Base-by-base conservation (phyloP, 2,888 invertebrate genomes). In the Epinotia ramella region DNA sequence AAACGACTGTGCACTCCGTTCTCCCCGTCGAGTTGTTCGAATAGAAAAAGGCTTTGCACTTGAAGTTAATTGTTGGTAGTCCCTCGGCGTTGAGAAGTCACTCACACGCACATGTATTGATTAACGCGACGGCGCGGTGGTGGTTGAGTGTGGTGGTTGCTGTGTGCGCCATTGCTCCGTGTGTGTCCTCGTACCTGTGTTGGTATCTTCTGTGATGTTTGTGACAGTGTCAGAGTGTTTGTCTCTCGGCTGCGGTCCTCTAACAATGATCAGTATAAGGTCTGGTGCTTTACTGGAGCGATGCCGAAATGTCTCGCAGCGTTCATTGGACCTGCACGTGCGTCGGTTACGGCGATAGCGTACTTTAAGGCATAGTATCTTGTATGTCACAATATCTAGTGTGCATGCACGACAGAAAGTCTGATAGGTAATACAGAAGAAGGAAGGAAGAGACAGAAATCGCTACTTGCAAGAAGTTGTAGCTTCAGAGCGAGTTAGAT, bases 51-150 rank as follows among this genome's bases (percentile, higher is more conserved):
- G 87, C 88, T 85, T 86, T 72, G 78, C 84, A 83, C 87, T 80
- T 81, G 78, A 78, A 72, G 76, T 81, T 78, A 67, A 80, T 81
- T 80, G 77, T 82, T 83, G 79, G 81, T 83, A 80, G 83, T 87
- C 89, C 86, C 84, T 86, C 84, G 85, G 87, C 85, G 87, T 84
- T 84, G 85, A 88, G 86, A 86, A 87, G 88, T 92, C 95, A 96
- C 96, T 95, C 96, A 95, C 95, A 95, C 94, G 94, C 95, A 96
- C 96, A 96, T 96, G 96, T 96, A 96, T 95, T 96, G 96, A 96
- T 93, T 91, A 91, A 89, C 88, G 91, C 92, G 95, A 95, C 91
- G 93, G 92, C 93, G 53, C 40, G 92, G 91, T 91, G 91, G 90
- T 89, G 80, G 80, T 84, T 84, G 84, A 88, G 87, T 84, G 84